Evolutionary conservation across 1,140 invertebrate genomes (phyloP), one percentile per base, ranked within the genome.

Genomic region (Lithobius niger): DNA sequence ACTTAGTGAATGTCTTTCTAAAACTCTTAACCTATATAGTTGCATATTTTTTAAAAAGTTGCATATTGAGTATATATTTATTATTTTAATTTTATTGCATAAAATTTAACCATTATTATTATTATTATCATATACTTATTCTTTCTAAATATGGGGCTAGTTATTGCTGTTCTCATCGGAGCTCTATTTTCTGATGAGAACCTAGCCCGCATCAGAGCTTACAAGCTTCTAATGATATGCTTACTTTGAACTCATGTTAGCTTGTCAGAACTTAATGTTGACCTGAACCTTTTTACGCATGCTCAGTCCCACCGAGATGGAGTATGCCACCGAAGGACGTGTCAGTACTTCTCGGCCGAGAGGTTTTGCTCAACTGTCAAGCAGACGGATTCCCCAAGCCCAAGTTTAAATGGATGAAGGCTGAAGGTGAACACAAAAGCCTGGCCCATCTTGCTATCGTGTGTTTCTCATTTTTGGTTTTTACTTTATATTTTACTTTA

Each of bases 331-430:
- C 93, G 0, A 77, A 81, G 60, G 89, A 96, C 64, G 79, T 84
- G 3, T 87, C 82, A 59, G 88, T 88, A 2, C 83, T 89, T 2
- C 81, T 89, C 2, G 86, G 86, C 1, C 80, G 88, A 65, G 82
- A 86, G 59, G 79, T 92, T 16, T 82, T 86, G 66, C 82, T 95
- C 61, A 88, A 95, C 78, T 97, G 92, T 73, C 91, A 92, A 79
- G 88, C 90, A 65, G 87, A 92, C 73, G 92, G 93, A 59, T 93
- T 93, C 71, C 93, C 92, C 24, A 86, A 86, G 73, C 92, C 92
- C 50, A 80, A 82, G 66, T 86, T 96, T n/a, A 87, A 86, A 60
- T 97, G 93, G 93, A 95, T 93, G 74, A 87, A 86, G 76, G 87
- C 88, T 69, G 84, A 87, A 76, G 88, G 88, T 91, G 6, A 71